Evolutionary conservation across 2,888 invertebrate genomes (phyloP), one percentile per base, ranked within the genome.

Genomic region (Drosophila parthenogenetica): DNA sequence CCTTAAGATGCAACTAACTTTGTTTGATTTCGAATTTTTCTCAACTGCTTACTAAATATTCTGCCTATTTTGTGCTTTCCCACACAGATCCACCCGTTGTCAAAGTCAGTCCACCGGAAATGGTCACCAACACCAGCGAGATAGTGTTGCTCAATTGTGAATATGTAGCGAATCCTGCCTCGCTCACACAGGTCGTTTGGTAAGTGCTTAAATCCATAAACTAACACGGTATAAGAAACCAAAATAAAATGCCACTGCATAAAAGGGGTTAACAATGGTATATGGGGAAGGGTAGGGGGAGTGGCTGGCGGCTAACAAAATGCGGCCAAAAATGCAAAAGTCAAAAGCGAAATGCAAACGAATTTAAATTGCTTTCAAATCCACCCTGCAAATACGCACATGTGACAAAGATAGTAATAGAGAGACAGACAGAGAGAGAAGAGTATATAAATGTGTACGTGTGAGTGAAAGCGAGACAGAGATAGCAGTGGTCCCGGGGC

Each of bases 161-260:
- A 83, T 97, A 97, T 90, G 95, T 95, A 76, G 96, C 98, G 62
- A 98, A 98, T 93, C 98, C 98, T 0, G 95, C 96, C 22, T 94
- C 95, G 10, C 93, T 98, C 35, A 94, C 93, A 50, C 94, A 94
- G 75, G 96, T 97, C 53, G 93, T 94, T 82, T 98, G 98, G 98
- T 97, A 90, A 91, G 91, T 90, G 42, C 67, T 49, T 53, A 49
- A 66, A 57, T 37, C 46, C n/a, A 32, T 25, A 53, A 69, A 63
- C 61, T 48, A 74, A 43, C 42, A 45, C 14, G 10, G 32, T 54
- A 45, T 48, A 46, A 16, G 17, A 66, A 55, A 55, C 14, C 16
- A 40, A 55, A 59, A 40, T 35, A 17, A 46, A 64, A 71, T 37
- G 50, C 17, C 16, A 14, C n/a, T 16, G 32, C 3, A 22, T 14